These are phyloP conservation scores for Enteromius viviparus DNA, from an alignment of 2,797 vertebrate genomes.

Conservation along the genomic window DNA sequence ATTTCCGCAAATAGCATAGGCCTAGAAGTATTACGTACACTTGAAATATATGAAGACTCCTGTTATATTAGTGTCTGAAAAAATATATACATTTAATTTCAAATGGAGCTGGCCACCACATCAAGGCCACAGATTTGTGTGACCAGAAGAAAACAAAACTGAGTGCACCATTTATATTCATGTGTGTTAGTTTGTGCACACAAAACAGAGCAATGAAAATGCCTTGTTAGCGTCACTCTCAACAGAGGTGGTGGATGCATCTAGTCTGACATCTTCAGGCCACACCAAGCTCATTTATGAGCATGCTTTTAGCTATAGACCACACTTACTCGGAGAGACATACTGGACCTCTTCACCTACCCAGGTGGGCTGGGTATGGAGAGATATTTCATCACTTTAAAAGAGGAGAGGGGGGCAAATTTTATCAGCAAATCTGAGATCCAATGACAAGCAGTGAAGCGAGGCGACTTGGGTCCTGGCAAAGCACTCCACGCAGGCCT, in stretches of 20 bases:
- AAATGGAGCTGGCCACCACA: not conserved
- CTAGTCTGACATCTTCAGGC: slow-evolving; percentile 56
- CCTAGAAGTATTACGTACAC: not conserved
- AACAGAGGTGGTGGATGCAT: slow-evolving; percentile 7
- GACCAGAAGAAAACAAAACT: not conserved
- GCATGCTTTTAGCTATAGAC: slow-evolving; percentile 25
- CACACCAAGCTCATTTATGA: slow-evolving; percentile 63
- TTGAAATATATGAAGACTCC: not conserved
- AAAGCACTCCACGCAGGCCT: slow-evolving; percentile 62
- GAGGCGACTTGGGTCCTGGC: slow-evolving; percentile 65
- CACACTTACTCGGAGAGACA: slow-evolving; percentile 17
- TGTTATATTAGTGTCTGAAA: not conserved
- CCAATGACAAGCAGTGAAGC: slow-evolving; percentile 68
- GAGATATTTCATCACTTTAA: slow-evolving; percentile 61
- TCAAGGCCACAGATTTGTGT: not conserved
- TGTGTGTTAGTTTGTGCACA: not conserved
- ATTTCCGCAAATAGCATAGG: not conserved
- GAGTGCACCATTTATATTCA: not conserved
- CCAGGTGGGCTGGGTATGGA: slow-evolving; percentile 62
- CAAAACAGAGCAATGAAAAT: not conserved
- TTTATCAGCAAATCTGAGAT: slow-evolving; percentile 63
- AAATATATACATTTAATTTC: not conserved
- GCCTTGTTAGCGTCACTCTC: not conserved
- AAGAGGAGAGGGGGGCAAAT: slow-evolving; percentile 27
- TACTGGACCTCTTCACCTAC: slow-evolving; percentile 56